Evolutionary conservation across 1,140 invertebrate genomes (phyloP).

Genomic region (Antheraea pernyi): DNA sequence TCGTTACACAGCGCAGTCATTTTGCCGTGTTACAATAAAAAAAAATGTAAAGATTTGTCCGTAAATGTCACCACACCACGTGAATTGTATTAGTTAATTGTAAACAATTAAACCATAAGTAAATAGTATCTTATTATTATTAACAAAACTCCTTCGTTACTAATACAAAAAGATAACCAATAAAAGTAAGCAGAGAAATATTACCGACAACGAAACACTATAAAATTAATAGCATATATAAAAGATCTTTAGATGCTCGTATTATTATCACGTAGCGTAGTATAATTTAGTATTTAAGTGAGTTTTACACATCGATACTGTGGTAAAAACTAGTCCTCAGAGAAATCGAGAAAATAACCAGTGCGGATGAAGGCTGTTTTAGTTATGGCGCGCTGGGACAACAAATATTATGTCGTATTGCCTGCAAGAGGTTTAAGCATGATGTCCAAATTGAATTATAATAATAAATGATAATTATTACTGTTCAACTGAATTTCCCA

Average conservation of each 20-base stretch:
- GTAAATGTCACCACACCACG: too few species aligned
- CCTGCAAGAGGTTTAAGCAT: background rate
- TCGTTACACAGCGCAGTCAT: too few species aligned
- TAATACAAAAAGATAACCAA: too few species aligned
- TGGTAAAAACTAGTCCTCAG: slow-evolving; percentile 21
- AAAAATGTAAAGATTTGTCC: too few species aligned
- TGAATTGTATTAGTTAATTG: too few species aligned
- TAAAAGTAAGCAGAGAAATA: background rate
- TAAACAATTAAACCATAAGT: too few species aligned
- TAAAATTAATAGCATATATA: background rate
- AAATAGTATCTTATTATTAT: too few species aligned
- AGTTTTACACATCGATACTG: slow-evolving; percentile 23
- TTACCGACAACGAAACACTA: background rate
- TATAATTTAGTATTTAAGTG: slow-evolving; percentile 28
- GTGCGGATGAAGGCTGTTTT: slow-evolving; percentile 8
- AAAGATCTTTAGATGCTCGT: slow-evolving; percentile 20
- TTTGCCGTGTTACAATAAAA: too few species aligned
- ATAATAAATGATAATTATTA: background rate
- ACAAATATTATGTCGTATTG: background rate
- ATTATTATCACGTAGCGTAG: slow-evolving; percentile 26
- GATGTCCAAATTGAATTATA: background rate
- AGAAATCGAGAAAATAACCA: slow-evolving; percentile 19
- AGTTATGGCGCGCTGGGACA: background rate
- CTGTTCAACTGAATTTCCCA: background rate
- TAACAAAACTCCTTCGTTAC: too few species aligned